Evolutionary conservation across 2,113 vertebrate species (phyloP), one percentile per base, ranked within the genome.

Genomic region (Hemichromis elongatus): DNA sequence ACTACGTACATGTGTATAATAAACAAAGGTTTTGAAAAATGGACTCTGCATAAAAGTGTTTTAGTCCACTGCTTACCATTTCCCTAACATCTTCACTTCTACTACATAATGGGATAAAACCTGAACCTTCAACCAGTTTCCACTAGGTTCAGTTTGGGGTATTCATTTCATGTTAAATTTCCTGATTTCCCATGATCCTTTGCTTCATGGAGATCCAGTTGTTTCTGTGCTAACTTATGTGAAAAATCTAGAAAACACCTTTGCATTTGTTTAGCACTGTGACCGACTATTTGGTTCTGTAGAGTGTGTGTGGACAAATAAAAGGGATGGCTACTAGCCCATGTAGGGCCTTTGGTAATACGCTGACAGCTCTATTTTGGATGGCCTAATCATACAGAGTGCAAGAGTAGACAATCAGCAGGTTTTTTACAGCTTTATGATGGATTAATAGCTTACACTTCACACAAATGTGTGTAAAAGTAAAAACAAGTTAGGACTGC

Each of bases 301-400:
- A 33, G 70, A 77, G 33, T 35, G 47, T 68, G 56, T 53, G 70
- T 81, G 77, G 70, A 81, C 77, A 93, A 87, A 88, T 77, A 55
- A 73, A 77, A 68, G 13, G 18, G 77, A 88, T 85, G 57, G 86
- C 83, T 77, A 54, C 56, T 50, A 79, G 79, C 66, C 79, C 70
- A 40, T 82, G 35, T 70, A 7, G 53, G 57, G 35, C 42, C 1
- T 3, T 56, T 70, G 81, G 24, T 79, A 84, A 90, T 85, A 81
- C 84, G 81, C 90, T 92, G 92, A 92, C 83, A 56, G 88, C 88
- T 79, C 80, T 26, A 87, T 42, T 88, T 82, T 85, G 55, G 61
- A 81, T 75, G 52, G 24, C 80, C 81, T 89, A 92, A 93, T 92
- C 87, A 91, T 7, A 53, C 57, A 89, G 66, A 93, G 92, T 92